Base-by-base conservation (phyloP, 1,140 invertebrate species). In the Tetramorium alpestre region DNA sequence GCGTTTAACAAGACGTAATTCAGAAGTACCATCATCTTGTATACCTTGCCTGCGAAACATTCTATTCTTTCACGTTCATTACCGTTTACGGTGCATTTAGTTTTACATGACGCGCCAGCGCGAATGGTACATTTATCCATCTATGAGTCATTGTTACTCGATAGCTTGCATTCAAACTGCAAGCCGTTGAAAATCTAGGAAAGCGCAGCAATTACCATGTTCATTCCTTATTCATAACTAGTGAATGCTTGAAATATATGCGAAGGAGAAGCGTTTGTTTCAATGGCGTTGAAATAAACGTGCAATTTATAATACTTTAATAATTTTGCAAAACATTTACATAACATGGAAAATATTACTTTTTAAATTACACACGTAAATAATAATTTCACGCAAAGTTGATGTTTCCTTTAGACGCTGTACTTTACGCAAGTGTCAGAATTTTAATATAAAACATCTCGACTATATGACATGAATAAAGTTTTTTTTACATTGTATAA, bases 1-100 rank as follows among this genome's bases (percentile, higher is more conserved):
- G 65, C 69, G 44, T 84, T 84, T 60, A 73, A 82, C 80, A 82
- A 70, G 22, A 60, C 28, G 67, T 38, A 56, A 28, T 54, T 54
- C 49, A 22, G 38, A 70, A 54, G 33, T 58, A 28, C 25, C 38
- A 22, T 72, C 51, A 28, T 28, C 41, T n/a, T 28, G 11, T 18
- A 11, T 69, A 47, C 41, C 38, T 33, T 65, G 41, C 25, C 13
- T 8, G 28, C 33, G 11, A 38, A 70, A 28, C 10, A 33, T 28
- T 72, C 28, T 72, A 38, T 58, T 28, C 51, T 16, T 72, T 72
- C 11, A 47, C 3, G 28, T 51, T 81, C 22, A 28, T 81, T 54
- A 70, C 22, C 38, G 25, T 47, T 69, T 28, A 62, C 47, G 56
- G 22, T 67, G 33, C 49, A 22, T 82, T 58, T 18, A n/a, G 41